Base-by-base conservation (phyloP, 53 echinoderm and acorn worm genomes). In the Luidia sarsii region DNA sequence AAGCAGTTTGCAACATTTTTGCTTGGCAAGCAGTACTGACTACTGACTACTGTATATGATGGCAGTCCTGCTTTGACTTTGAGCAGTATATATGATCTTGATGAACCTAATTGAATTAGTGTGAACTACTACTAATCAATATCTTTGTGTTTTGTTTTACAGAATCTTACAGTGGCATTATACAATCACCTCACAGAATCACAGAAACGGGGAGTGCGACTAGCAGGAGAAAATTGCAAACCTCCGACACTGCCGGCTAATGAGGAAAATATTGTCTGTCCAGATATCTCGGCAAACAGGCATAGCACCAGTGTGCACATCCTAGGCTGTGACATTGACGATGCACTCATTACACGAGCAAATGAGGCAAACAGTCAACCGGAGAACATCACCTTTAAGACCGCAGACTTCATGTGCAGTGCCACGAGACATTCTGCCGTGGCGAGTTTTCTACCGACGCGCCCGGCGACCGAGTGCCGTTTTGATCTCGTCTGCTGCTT, bases 241-340 rank as follows among this genome's bases (percentile, higher is more conserved):
- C 37, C 16, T 1, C 31, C 39, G n/a, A 13, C 39, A 65, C 14
- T 33, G 13, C 67, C 39, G 11, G 13, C 33, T 30, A 34, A 56
- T 46, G 48, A 69, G n/a, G n/a, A n/a, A n/a, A n/a, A n/a, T n/a
- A n/a, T n/a, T n/a, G n/a, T n/a, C n/a, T n/a, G n/a, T n/a, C n/a
- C n/a, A n/a, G n/a, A n/a, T n/a, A n/a, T n/a, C n/a, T n/a, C n/a
- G n/a, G n/a, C n/a, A n/a, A n/a, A n/a, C n/a, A n/a, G n/a, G n/a
- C n/a, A n/a, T n/a, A n/a, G n/a, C n/a, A n/a, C n/a, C n/a, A n/a
- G 6, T 41, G 41, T 41, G 11, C 41, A 41, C 41, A 41, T 84
- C 16, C 64, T 84, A 5, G 89, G 89, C n/a, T 89, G 89, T 36
- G 89, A 89, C 60, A 83, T 89, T n/a, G 89, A 89, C 61, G 39